Evolutionary conservation across 1,140 invertebrate species (phyloP).

Genomic region (Aphis craccivora): DNA sequence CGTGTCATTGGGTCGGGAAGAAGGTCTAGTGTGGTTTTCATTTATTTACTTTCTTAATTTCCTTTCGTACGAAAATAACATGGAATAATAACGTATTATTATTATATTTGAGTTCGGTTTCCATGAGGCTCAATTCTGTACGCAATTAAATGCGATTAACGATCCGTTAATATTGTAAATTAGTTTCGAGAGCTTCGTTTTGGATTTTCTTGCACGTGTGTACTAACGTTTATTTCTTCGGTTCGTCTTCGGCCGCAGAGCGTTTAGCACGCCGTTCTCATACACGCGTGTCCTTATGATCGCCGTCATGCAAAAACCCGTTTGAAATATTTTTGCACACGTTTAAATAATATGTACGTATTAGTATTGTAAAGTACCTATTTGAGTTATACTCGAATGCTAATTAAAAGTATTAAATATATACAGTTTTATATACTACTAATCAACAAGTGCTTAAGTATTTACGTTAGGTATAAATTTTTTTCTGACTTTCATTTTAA

Average conservation of each 20-base stretch:
- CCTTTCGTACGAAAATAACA: neutral
- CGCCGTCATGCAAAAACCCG: too few species aligned
- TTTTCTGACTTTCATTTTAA: too few species aligned
- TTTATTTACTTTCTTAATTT: neutral
- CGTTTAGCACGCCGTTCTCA: neutral
- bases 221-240: neutral
- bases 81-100: neutral
- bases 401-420: too few species aligned
- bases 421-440: too few species aligned
- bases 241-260: neutral
- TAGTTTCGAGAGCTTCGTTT: constrained; percentile 14
- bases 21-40: neutral
- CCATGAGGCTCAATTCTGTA: neutral
- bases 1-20: neutral
- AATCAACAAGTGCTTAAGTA: too few species aligned
- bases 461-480: too few species aligned
- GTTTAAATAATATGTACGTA: too few species aligned
- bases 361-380: neutral
- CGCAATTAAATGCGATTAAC: constrained; percentile 42
- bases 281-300: neutral
- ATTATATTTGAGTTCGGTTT: constrained; percentile 16
- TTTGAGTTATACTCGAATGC: too few species aligned
- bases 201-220: neutral
- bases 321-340: too few species aligned
- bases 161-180: constrained; percentile 45